phyloP scores from a whole-genome alignment of 92 coral and sea anemone species.

The Epizoanthus scotinus region DNA sequence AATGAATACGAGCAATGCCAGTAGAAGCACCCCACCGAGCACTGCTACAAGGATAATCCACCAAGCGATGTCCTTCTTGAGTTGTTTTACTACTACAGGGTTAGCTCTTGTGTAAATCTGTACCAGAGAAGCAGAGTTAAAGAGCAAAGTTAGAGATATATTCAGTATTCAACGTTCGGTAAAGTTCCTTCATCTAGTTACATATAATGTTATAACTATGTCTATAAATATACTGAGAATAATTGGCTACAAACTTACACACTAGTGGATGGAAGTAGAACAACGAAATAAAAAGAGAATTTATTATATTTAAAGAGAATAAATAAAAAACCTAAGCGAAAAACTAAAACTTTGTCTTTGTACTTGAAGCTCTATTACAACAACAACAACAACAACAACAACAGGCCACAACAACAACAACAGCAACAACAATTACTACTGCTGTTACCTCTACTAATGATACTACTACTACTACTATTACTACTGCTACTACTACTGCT shows the following conservation, averaged over 20 bases:
- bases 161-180: neutral
- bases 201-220: no score
- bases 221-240: no score
- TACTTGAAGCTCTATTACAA: no score
- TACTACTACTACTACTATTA: neutral
- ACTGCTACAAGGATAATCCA: slow-evolving; percentile 64
- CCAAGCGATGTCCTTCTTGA: slow-evolving; percentile 58
- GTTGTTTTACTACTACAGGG: slow-evolving; percentile 42
- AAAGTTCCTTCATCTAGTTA: no score
- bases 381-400: neutral
- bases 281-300: no score
- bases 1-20: slow-evolving; percentile 45
- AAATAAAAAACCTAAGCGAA: no score
- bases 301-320: no score
- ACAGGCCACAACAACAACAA: no score
- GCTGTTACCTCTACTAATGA: neutral
- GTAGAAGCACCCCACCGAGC: slow-evolving; percentile 66
- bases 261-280: no score
- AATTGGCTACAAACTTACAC: no score
- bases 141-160: neutral
- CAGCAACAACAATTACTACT: neutral
- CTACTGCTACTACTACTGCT: neutral
- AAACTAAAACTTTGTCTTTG: no score
- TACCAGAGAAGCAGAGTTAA: slow-evolving; percentile 1
- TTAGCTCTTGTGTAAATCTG: slow-evolving; percentile 58